Percentiles rank a stretch among this genome's conserved stretches.
phyloP scores from a whole-genome alignment of 1,140 invertebrate genomes.

The Meteorus sp. region DNA sequence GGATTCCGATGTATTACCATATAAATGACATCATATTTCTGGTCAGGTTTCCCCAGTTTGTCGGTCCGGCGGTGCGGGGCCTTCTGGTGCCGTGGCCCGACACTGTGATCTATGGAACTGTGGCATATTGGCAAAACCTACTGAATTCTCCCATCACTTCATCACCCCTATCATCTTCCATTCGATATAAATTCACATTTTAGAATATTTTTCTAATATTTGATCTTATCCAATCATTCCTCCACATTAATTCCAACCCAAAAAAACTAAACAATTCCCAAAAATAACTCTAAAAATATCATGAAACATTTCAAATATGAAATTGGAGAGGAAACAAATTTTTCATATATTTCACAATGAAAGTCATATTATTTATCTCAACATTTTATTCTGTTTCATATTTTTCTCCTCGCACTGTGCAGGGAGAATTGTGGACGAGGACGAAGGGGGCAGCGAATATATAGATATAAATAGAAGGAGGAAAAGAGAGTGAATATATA shows the following conservation, averaged over 20 bases:
- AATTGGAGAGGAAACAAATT: too few species aligned
- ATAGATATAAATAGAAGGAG: neutral
- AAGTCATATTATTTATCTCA: too few species aligned
- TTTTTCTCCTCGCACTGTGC: too few species aligned
- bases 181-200: too few species aligned
- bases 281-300: too few species aligned
- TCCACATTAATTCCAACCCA: too few species aligned
- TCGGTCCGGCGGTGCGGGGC: conserved; percentile 53
- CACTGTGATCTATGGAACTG: conserved; percentile 59
- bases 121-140: conserved; percentile 58
- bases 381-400: too few species aligned
- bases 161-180: conserved; percentile 53
- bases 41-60: conserved; percentile 63
- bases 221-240: too few species aligned
- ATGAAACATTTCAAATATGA: too few species aligned
- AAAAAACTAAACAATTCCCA: too few species aligned
- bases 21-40: conserved; percentile 71
- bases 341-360: too few species aligned
- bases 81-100: conserved; percentile 56
- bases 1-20: conserved; percentile 69
- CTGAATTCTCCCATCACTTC: conserved; percentile 45
- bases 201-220: too few species aligned
- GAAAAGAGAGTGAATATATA: conserved; percentile 32
- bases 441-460: neutral
- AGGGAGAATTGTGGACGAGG: neutral